These are phyloP conservation scores for Drosophila quinaria DNA, from an alignment of 2,888 invertebrate species.

Conservation along the genomic window DNA sequence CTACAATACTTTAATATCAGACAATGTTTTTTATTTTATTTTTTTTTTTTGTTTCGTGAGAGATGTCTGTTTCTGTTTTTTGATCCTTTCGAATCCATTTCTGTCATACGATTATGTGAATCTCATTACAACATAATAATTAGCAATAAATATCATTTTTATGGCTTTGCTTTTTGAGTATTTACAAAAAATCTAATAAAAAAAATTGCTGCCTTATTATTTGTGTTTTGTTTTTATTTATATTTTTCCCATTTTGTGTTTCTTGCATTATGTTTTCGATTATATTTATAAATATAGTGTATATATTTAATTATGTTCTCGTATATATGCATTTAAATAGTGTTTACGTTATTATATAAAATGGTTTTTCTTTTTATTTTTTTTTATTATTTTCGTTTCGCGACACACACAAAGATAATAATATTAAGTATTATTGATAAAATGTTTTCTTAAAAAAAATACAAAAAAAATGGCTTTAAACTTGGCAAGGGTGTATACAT, in stretches of 20 bases:
- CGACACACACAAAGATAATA: conserved; percentile 64
- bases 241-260: conserved; percentile 16
- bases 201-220: conserved; percentile 53
- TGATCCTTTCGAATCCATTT: conserved; percentile 24
- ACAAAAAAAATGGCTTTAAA: conserved; percentile 42
- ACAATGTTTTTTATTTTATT: conserved; percentile 49
- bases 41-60: conserved; percentile 12
- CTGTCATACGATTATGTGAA: conserved; percentile 23
- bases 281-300: conserved; percentile 36
- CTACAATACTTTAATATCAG: conserved; percentile 80
- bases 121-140: conserved; percentile 64
- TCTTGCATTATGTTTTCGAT: conserved; percentile 20
- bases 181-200: conserved; percentile 78
- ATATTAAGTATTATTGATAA: conserved; percentile 49
- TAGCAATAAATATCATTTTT: conserved; percentile 60
- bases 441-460: conserved; percentile 45
- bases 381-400: conserved; percentile 33
- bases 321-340: conserved; percentile 39
- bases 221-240: conserved; percentile 17
- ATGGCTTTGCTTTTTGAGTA: conserved; percentile 68
- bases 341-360: conserved; percentile 42
- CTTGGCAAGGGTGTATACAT: conserved; percentile 44
- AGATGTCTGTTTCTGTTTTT: conserved; percentile 20
- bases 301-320: conserved; percentile 35
- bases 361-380: conserved; percentile 37